Conservation (phyloP, 2,113 vertebrate genomes). For the Bos indicus region DNA sequence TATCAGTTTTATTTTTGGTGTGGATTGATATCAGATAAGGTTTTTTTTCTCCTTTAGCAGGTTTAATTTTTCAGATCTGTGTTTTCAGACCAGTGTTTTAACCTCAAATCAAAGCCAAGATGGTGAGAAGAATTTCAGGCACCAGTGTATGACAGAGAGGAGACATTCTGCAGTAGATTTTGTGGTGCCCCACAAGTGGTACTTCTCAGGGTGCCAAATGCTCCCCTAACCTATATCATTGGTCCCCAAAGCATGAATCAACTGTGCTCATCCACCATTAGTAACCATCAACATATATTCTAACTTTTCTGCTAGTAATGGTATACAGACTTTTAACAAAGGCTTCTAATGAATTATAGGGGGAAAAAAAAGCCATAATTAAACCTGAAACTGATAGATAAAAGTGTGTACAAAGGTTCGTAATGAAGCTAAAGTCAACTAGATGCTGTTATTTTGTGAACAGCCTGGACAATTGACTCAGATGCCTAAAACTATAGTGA, state of each 20-base stretch:
- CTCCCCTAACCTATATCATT: neutral
- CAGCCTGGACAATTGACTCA: neutral
- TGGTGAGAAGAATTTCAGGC: neutral
- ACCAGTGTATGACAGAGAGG: neutral
- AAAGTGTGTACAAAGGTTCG: neutral
- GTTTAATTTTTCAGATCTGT: neutral
- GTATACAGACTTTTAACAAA: neutral
- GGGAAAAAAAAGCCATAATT: neutral
- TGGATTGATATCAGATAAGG: neutral
- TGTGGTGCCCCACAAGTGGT: neutral
- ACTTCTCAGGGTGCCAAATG: neutral
- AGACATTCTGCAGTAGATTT: neutral
- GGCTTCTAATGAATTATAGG: neutral
- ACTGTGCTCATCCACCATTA: neutral
- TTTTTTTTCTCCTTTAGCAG: neutral
- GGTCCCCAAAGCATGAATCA: neutral
- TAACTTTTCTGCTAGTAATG: neutral
- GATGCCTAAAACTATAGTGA: conserved; percentile 14
- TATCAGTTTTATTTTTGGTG: conserved; percentile 14
- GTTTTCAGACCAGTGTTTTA: neutral
- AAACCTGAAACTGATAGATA: neutral
- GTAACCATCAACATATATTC: neutral
- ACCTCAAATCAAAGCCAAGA: neutral
- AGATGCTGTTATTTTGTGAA: neutral
- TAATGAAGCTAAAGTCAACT: neutral